These are phyloP conservation scores for Furcula furcula DNA, from an alignment of 2,888 invertebrate genomes.

Conservation along the genomic window DNA sequence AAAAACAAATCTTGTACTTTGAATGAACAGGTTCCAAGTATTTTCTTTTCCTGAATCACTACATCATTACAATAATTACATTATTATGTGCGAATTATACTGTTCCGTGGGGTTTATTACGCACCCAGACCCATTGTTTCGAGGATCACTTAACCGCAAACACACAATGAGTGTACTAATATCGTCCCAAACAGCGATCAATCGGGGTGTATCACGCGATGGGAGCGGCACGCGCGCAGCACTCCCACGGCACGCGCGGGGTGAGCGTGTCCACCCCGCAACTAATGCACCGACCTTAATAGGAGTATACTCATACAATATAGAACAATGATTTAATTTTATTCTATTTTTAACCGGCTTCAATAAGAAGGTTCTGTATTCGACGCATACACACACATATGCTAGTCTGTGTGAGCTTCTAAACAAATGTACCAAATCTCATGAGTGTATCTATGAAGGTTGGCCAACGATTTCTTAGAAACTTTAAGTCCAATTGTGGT, in stretches of 20 bases:
- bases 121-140: conserved; percentile 38
- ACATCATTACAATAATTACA: neutral
- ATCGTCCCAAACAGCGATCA: conserved; percentile 55
- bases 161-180: conserved; percentile 53
- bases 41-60: neutral
- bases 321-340: neutral
- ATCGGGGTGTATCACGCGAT: conserved; percentile 70
- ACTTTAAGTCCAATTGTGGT: too few species aligned
- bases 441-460: too few species aligned
- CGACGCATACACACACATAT: too few species aligned
- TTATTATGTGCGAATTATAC: too few species aligned
- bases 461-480: too few species aligned
- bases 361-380: too few species aligned
- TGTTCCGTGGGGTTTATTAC: too few species aligned
- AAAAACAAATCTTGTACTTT: too few species aligned
- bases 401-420: too few species aligned
- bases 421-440: too few species aligned
- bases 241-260: conserved; percentile 77
- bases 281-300: conserved; percentile 47
- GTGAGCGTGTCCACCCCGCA: conserved; percentile 34
- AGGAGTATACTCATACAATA: conserved; percentile 20
- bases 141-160: conserved; percentile 48
- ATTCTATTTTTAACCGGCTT: too few species aligned
- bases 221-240: conserved; percentile 78
- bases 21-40: too few species aligned